Percentiles rank a stretch among this genome's conserved stretches.
Evolutionary conservation across 2,797 vertebrate genomes (phyloP).

Genomic region (Microhierax caerulescens): DNA sequence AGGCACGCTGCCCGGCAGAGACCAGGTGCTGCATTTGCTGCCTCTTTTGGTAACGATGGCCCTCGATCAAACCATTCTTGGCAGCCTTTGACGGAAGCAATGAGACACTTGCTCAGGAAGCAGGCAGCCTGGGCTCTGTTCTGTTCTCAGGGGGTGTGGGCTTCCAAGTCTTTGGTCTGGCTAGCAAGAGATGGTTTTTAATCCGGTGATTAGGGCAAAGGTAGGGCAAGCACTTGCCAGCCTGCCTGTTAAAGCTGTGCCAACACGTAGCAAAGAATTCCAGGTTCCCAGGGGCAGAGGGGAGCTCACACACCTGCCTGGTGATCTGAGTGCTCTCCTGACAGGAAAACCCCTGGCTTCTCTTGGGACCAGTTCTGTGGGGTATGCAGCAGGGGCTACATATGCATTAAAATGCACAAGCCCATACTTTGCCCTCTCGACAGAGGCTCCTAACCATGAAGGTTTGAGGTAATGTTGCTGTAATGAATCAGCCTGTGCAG

Average conservation of each 20-base stretch:
- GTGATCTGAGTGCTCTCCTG: background rate
- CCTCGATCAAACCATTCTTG: background rate
- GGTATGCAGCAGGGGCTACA: background rate
- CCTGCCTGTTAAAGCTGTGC: background rate
- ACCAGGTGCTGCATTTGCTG: constrained; percentile 14
- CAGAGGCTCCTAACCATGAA: background rate
- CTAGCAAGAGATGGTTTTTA: background rate
- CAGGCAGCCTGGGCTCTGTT: accelerated
- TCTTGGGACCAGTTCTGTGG: background rate
- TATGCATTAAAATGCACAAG: background rate
- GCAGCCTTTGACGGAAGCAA: background rate
- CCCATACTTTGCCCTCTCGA: background rate
- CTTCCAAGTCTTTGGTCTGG: background rate
- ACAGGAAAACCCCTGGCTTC: background rate
- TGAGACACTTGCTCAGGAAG: background rate
- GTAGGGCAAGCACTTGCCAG: background rate
- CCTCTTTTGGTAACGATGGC: constrained; percentile 17
- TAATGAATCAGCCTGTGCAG: background rate
- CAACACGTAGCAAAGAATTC: background rate
- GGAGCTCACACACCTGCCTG: background rate
- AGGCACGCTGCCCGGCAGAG: background rate
- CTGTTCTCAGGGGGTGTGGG: background rate
- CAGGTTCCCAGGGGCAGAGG: background rate
- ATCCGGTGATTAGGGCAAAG: background rate
- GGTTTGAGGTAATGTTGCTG: background rate